phyloP scores from a whole-genome alignment of 1,140 invertebrate genomes.

The Stegodyphus mimosarum region DNA sequence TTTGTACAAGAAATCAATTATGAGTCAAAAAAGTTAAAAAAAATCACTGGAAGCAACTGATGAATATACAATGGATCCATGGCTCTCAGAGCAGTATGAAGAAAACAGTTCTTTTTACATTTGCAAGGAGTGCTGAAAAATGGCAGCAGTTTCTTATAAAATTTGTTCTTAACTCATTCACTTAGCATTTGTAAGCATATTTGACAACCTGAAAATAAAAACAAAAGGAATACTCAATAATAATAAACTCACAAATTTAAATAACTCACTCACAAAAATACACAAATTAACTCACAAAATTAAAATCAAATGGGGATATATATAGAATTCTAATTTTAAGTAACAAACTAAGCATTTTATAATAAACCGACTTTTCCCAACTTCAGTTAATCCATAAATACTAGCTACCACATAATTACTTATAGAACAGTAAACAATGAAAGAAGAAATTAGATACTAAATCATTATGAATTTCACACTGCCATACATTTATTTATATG shows the following conservation, averaged over 20 bases:
- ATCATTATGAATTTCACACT: too few species aligned
- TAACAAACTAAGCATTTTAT: too few species aligned
- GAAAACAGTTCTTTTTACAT: slow-evolving; percentile 19
- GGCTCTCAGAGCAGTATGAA: slow-evolving; percentile 40
- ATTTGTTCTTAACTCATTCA: slow-evolving; percentile 68
- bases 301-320: too few species aligned
- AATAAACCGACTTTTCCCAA: too few species aligned
- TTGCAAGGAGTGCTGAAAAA: neutral
- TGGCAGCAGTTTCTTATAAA: neutral
- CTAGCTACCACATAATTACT: too few species aligned
- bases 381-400: too few species aligned
- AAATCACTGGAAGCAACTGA: slow-evolving; percentile 26
- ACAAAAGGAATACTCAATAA: neutral
- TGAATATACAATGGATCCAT: slow-evolving; percentile 21
- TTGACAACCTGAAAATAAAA: slow-evolving; percentile 73
- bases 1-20: slow-evolving; percentile 29
- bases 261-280: too few species aligned
- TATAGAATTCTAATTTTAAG: too few species aligned
- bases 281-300: too few species aligned
- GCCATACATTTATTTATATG: too few species aligned
- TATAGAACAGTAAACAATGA: too few species aligned
- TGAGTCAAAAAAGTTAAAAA: slow-evolving; percentile 9
- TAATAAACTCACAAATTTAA: neutral
- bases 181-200: slow-evolving; percentile 88
- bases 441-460: too few species aligned